phyloP scores from a whole-genome alignment of 2,888 invertebrate species.

The Agonopterix subpropinquella region DNA sequence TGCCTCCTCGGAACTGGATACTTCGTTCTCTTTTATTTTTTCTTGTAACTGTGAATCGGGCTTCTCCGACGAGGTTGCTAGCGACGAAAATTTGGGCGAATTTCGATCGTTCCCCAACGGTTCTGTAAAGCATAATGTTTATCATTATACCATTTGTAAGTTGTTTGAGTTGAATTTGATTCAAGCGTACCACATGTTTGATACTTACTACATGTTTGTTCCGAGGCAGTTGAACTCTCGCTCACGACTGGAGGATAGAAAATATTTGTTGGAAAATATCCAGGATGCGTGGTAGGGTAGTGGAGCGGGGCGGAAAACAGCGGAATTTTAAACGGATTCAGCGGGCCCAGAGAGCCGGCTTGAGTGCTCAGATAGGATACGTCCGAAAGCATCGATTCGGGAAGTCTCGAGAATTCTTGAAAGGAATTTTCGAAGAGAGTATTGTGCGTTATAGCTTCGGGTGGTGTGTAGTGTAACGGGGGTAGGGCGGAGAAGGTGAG shows the following conservation, averaged over 20 bases:
- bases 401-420: conserved; percentile 43
- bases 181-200: not conserved
- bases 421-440: conserved; percentile 43
- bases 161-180: too few species aligned
- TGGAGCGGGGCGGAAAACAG: conserved; percentile 50
- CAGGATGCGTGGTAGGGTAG: conserved; percentile 50
- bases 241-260: conserved; percentile 55
- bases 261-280: conserved; percentile 62
- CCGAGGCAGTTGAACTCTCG: conserved; percentile 36
- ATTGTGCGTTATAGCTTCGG: conserved; percentile 25
- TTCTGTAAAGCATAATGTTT: conserved; percentile 16
- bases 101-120: conserved; percentile 11
- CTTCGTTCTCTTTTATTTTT: conserved; percentile 81
- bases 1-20: conserved; percentile 84
- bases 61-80: conserved; percentile 37
- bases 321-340: conserved; percentile 57
- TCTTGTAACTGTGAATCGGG: conserved; percentile 51
- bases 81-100: conserved; percentile 15
- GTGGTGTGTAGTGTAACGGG: conserved; percentile 38
- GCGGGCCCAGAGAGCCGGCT: conserved; percentile 32
- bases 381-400: conserved; percentile 32
- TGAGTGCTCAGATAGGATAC: conserved; percentile 36
- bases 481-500: conserved; percentile 41
- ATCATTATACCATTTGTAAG: too few species aligned
- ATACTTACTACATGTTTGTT: conserved; percentile 34